phyloP scores from a whole-genome alignment of 2,113 vertebrate species.

The Balaenoptera acutorostrata region DNA sequence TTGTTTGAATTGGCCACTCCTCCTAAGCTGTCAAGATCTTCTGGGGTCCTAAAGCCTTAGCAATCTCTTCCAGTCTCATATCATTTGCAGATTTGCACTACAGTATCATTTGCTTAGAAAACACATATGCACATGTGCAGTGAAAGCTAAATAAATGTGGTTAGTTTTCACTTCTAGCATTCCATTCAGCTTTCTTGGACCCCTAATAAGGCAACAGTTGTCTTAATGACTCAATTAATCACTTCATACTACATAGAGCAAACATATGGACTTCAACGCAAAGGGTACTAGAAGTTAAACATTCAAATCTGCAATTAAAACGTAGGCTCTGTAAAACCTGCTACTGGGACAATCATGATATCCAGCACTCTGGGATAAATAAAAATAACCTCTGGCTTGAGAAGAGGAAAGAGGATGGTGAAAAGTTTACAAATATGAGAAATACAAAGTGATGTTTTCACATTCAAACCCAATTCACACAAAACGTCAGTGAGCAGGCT shows the following conservation, averaged over 20 bases:
- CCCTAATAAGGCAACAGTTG: slow-evolving; percentile 49
- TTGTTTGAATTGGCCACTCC: background rate
- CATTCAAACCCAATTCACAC: background rate
- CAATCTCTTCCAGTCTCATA: background rate
- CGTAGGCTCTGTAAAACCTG: background rate
- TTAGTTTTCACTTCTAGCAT: slow-evolving; percentile 34
- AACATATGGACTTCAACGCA: slow-evolving; percentile 30
- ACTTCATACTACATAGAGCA: slow-evolving; percentile 35
- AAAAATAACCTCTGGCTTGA: slow-evolving; percentile 15
- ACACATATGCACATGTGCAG: background rate
- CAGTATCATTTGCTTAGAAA: slow-evolving; percentile 50
- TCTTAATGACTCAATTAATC: slow-evolving; percentile 58
- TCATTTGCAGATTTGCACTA: slow-evolving; percentile 31
- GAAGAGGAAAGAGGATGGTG: background rate
- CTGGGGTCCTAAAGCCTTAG: background rate
- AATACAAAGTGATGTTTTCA: background rate
- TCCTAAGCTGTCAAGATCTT: background rate
- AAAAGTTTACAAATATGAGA: background rate
- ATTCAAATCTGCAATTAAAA: slow-evolving; percentile 52
- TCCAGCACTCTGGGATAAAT: background rate
- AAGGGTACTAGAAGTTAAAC: slow-evolving; percentile 32
- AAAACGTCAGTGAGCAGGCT: background rate
- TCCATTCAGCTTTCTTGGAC: slow-evolving; percentile 2
- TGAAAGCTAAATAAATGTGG: slow-evolving; percentile 39
- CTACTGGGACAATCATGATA: background rate